Evolutionary conservation across 2,888 invertebrate species (phyloP).

Genomic region (Slavum lentiscoides): DNA sequence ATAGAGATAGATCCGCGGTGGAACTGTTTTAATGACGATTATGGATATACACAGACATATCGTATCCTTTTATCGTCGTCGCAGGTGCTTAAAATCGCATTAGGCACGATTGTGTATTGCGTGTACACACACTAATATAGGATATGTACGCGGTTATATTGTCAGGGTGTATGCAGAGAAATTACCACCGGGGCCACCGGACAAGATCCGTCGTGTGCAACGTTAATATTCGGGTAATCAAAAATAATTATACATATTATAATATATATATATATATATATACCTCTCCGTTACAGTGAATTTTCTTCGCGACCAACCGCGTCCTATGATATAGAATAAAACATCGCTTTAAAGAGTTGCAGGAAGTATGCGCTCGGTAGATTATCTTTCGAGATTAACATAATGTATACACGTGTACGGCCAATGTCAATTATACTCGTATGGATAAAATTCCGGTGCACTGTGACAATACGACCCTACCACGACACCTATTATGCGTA

Average conservation of each 20-base stretch:
- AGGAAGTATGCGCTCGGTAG: too few species aligned
- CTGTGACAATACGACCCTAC: too few species aligned
- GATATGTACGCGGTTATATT: not conserved
- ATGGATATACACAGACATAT: too few species aligned
- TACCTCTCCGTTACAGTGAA: too few species aligned
- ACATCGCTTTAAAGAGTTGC: too few species aligned
- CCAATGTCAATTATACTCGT: too few species aligned
- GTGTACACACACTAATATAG: not conserved
- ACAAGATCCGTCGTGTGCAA: constrained; percentile 33
- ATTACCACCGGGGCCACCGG: constrained; percentile 15
- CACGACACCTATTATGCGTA: too few species aligned
- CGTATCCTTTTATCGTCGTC: not conserved
- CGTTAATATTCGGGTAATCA: constrained; percentile 32
- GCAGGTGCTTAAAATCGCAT: constrained; percentile 50
- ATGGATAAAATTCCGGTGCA: too few species aligned
- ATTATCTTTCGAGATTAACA: too few species aligned
- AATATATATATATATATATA: not conserved
- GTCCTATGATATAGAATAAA: too few species aligned
- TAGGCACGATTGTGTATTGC: not conserved
- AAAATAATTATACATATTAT: constrained; percentile 22
- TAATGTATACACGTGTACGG: too few species aligned
- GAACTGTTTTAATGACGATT: constrained; percentile 14
- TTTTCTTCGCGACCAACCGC: too few species aligned
- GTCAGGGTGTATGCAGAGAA: not conserved
- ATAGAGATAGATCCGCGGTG: not conserved